Percentiles rank a stretch among this genome's conserved stretches.
Conservation (phyloP, 2,113 vertebrate genomes). For the Cichladusa arquata region DNA sequence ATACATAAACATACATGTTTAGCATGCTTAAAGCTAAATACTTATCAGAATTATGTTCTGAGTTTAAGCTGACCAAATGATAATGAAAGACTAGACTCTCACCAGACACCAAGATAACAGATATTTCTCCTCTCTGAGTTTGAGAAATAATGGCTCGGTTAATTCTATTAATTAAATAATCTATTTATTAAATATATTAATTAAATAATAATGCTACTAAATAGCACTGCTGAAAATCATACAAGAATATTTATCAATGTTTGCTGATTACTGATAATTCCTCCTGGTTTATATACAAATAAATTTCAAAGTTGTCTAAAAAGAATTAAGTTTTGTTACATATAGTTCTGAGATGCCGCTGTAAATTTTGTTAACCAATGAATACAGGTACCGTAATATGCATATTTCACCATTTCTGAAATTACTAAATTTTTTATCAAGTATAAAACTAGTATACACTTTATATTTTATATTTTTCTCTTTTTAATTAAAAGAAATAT, state of each 20-base stretch:
- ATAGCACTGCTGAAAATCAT: not conserved
- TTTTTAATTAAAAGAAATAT: not conserved
- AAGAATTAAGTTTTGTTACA: not conserved
- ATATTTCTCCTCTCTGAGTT: not conserved
- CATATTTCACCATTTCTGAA: not conserved
- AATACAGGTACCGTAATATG: not conserved
- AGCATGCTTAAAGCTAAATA: not conserved
- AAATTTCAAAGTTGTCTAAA: not conserved
- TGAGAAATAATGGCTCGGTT: not conserved
- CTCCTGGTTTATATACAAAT: not conserved
- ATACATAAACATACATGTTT: too few species aligned
- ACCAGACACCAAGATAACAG: not conserved
- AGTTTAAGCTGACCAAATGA: not conserved
- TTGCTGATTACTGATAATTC: not conserved
- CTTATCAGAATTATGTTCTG: not conserved
- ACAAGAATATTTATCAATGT: not conserved
- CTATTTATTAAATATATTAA: too few species aligned
- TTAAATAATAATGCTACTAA: not conserved
- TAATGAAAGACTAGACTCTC: not conserved
- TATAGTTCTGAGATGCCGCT: not conserved
- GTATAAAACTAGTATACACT: not conserved
- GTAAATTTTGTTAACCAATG: not conserved
- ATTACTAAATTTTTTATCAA: not conserved
- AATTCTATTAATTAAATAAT: not conserved
- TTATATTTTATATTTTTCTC: not conserved